Percentiles rank a stretch among this genome's conserved stretches.
These are phyloP conservation scores for Podarcis siculus DNA, from an alignment of 2,797 vertebrate genomes.

Conservation along the genomic window DNA sequence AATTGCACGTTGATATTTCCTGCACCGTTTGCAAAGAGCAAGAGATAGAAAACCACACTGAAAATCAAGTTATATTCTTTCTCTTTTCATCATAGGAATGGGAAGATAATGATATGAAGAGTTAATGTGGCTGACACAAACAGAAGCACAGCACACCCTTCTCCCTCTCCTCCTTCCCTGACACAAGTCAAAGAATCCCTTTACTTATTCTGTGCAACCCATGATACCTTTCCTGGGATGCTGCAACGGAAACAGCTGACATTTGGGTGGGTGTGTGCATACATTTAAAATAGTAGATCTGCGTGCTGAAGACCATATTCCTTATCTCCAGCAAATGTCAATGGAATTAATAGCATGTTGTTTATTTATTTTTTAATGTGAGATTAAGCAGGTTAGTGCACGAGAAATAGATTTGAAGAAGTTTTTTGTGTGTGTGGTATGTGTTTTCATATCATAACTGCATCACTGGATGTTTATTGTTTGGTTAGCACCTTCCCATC, in stretches of 20 bases:
- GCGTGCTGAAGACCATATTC: neutral
- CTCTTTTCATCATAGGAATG: neutral
- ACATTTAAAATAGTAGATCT: neutral
- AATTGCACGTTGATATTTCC: neutral
- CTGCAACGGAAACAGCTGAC: neutral
- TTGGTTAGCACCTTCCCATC: neutral
- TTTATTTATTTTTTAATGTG: neutral
- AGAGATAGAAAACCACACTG: neutral
- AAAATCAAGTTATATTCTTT: neutral
- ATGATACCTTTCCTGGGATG: neutral
- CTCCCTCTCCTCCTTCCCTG: neutral
- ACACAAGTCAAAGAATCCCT: neutral
- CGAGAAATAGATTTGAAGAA: too few species aligned
- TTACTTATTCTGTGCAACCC: neutral
- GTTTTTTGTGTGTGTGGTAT: neutral
- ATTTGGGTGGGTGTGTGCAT: too few species aligned
- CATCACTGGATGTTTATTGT: neutral
- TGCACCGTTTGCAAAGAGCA: neutral
- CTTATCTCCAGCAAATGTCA: neutral
- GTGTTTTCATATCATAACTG: neutral
- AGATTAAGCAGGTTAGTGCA: neutral
- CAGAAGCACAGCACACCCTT: neutral
- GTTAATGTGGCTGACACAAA: neutral
- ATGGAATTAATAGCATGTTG: neutral
- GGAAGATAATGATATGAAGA: neutral